Evolutionary conservation across 23 tunicate species (phyloP).

Genomic region (Styela plicata): DNA sequence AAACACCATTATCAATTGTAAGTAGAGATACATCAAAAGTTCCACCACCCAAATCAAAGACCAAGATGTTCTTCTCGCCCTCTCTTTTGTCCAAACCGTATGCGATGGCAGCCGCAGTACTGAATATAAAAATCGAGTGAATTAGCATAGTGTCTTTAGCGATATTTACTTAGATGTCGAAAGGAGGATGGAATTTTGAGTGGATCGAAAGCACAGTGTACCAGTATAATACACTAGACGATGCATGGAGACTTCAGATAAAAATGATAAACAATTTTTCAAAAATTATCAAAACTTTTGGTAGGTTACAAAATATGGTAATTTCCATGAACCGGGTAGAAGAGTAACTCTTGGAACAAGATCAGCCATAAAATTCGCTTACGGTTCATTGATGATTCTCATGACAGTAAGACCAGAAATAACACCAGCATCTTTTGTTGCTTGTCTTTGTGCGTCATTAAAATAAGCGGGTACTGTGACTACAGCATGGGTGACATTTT

Average conservation of each 20-base stretch:
- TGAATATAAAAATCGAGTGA: slow-evolving; percentile 1
- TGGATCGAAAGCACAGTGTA: too few species aligned
- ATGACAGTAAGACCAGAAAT: slow-evolving; percentile 89
- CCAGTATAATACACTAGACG: too few species aligned
- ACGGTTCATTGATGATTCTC: slow-evolving; percentile 98
- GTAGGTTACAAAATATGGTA: too few species aligned
- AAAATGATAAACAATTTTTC: too few species aligned
- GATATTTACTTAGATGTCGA: too few species aligned
- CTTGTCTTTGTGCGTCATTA: slow-evolving; percentile 97
- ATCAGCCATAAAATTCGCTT: too few species aligned
- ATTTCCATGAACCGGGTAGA: too few species aligned
- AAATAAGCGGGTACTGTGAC: slow-evolving; percentile 99
- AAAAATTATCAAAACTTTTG: too few species aligned
- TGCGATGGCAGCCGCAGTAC: slow-evolving; percentile 97
- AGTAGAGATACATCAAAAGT: slow-evolving; percentile 97
- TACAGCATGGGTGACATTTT: slow-evolving; percentile 93
- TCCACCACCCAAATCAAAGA: slow-evolving; percentile 99
- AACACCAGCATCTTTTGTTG: slow-evolving; percentile 97
- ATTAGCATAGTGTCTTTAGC: too few species aligned
- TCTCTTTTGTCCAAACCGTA: slow-evolving; percentile 89
- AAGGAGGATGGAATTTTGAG: too few species aligned
- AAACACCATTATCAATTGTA: slow-evolving; percentile 95
- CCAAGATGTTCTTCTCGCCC: slow-evolving; percentile 96
- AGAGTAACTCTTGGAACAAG: too few species aligned
- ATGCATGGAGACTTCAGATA: too few species aligned